phyloP scores from a whole-genome alignment of 2,113 vertebrate genomes.

The Tretioscincus oriximinensis region DNA sequence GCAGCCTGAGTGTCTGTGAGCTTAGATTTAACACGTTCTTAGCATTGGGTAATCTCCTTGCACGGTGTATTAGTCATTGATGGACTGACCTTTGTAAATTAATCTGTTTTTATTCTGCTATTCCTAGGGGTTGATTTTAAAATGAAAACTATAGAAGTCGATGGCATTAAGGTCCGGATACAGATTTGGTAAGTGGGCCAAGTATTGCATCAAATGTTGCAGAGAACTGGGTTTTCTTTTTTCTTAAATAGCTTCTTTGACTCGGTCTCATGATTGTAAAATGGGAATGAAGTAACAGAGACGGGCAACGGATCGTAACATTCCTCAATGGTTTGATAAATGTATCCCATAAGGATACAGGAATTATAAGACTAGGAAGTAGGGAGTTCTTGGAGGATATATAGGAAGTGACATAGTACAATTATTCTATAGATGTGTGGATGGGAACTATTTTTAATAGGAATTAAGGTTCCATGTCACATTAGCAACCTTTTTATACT shows the following conservation, averaged over 20 bases:
- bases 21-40: background rate
- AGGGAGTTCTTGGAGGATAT: too few relatives aligned
- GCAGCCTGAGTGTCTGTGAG: background rate
- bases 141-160: slow-evolving; percentile 84
- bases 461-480: background rate
- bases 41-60: background rate
- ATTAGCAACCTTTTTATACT: background rate
- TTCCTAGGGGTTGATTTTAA: slow-evolving; percentile 77
- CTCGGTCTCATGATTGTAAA: background rate
- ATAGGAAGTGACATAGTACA: too few relatives aligned
- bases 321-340: too few relatives aligned
- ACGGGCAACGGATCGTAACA: too few relatives aligned
- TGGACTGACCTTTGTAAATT: too few relatives aligned
- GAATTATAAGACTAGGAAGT: too few relatives aligned
- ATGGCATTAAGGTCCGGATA: slow-evolving; percentile 82
- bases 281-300: background rate
- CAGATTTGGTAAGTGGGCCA: slow-evolving; percentile 79
- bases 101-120: background rate
- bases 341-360: too few relatives aligned
- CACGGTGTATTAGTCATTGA: background rate
- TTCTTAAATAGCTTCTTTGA: background rate
- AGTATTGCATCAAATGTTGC: background rate
- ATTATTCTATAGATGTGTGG: background rate
- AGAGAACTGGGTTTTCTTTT: background rate
- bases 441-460: background rate